phyloP scores from a whole-genome alignment of 2,888 invertebrate species.

The Trisateles emortualis region DNA sequence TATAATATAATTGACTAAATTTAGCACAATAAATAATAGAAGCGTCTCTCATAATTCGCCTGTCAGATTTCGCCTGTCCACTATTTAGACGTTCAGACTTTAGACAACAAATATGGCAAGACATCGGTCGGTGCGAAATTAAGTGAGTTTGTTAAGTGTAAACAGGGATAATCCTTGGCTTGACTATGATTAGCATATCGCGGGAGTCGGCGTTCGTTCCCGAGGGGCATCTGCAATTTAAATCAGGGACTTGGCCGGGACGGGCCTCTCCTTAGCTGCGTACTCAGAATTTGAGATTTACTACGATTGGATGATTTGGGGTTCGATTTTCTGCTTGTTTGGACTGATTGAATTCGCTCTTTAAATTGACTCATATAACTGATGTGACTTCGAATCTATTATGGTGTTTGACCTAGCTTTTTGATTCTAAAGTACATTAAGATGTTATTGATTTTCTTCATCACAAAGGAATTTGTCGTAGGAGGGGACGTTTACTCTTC shows the following conservation, averaged over 20 bases:
- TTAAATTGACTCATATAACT: conserved; percentile 71
- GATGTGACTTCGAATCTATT: conserved; percentile 48
- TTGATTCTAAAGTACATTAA: conserved; percentile 2
- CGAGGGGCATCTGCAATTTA: conserved; percentile 85
- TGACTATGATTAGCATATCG: conserved; percentile 87
- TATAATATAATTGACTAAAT: conserved; percentile 19
- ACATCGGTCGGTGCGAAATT: conserved; percentile 82
- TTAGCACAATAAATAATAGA: conserved; percentile 30
- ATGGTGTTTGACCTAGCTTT: conserved; percentile 27
- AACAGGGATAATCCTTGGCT: conserved; percentile 87
- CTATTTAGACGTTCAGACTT: conserved; percentile 41
- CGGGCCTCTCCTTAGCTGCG: conserved; percentile 82
- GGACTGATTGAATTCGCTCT: conserved; percentile 81
- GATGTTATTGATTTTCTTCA: conserved; percentile 15
- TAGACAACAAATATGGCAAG: conserved; percentile 70
- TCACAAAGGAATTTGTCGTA: conserved; percentile 4
- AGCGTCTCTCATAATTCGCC: conserved; percentile 38
- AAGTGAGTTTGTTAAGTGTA: conserved; percentile 87
- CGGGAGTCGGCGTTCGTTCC: conserved; percentile 82
- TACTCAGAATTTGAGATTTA: conserved; percentile 83
- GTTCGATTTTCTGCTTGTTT: conserved; percentile 85
- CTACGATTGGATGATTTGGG: conserved; percentile 84
- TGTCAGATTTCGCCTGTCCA: conserved; percentile 44
- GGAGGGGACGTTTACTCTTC: conserved; percentile 7
- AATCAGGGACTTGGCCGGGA: conserved; percentile 84